Conservation (phyloP, 2,888 invertebrate species). For the Bombylius discolor region DNA sequence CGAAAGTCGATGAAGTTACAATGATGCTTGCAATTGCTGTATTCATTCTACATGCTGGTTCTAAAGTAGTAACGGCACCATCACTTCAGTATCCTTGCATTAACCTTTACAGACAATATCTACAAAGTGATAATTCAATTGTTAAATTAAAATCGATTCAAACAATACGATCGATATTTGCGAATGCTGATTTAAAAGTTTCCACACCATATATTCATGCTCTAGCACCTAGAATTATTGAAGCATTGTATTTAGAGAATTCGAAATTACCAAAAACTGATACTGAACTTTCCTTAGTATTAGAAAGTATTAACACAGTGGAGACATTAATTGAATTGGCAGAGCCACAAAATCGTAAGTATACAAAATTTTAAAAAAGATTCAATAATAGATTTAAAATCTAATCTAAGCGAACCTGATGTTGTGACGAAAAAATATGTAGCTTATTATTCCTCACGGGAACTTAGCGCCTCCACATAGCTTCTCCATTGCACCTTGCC, state of each 20-base stretch:
- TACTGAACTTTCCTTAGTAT: conserved; percentile 53
- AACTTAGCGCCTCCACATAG: too few relatives aligned
- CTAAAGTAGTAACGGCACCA: conserved; percentile 61
- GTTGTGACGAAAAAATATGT: too few relatives aligned
- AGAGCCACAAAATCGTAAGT: conserved; percentile 66
- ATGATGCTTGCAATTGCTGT: conserved; percentile 82
- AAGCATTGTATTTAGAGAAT: conserved; percentile 54
- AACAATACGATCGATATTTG: conserved; percentile 62
- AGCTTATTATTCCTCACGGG: too few relatives aligned
- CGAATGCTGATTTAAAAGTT: conserved; percentile 53
- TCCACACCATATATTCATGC: conserved; percentile 71
- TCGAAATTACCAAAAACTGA: conserved; percentile 49
- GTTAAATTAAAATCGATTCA: conserved; percentile 67
- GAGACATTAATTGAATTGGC: conserved; percentile 62
- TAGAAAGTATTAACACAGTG: conserved; percentile 60
- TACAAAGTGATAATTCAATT: conserved; percentile 51
- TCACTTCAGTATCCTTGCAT: conserved; percentile 83
- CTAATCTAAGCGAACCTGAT: too few relatives aligned
- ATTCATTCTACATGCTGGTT: conserved; percentile 71
- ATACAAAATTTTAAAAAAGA: not conserved
- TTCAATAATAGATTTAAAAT: too few relatives aligned
- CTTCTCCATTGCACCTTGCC: too few relatives aligned
- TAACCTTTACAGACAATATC: conserved; percentile 78
- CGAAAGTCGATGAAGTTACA: conserved; percentile 70
- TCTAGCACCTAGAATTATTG: conserved; percentile 64